phyloP scores from a whole-genome alignment of 2,888 invertebrate species.

The Mamestra brassicae region DNA sequence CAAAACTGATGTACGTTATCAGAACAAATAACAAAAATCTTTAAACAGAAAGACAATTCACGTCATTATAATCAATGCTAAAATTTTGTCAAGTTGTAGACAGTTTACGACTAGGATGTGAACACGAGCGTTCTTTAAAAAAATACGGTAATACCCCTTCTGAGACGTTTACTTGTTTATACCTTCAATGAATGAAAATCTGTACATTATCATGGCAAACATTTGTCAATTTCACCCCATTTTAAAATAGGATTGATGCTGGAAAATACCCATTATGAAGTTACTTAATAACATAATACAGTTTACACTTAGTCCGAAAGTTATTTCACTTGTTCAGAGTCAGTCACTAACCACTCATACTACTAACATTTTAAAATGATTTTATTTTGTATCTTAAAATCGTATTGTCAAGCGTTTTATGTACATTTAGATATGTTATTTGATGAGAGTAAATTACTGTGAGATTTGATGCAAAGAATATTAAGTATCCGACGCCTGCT shows the following conservation, averaged over 20 bases:
- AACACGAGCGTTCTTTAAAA: too few species aligned
- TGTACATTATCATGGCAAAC: slow-evolving; percentile 2
- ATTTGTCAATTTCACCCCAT: slow-evolving; percentile 40
- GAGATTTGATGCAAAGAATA: slow-evolving; percentile 71
- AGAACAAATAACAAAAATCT: neutral
- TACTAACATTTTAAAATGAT: slow-evolving; percentile 73
- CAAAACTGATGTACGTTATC: neutral
- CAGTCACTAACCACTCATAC: slow-evolving; percentile 68
- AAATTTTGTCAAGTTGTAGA: too few species aligned
- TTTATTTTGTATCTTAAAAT: slow-evolving; percentile 82
- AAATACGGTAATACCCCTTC: too few species aligned
- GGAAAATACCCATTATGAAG: slow-evolving; percentile 49
- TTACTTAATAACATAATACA: slow-evolving; percentile 38
- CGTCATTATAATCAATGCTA: too few species aligned
- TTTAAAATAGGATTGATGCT: slow-evolving; percentile 52
- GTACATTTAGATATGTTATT: slow-evolving; percentile 89
- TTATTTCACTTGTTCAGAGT: slow-evolving; percentile 60
- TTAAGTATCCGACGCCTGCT: slow-evolving; percentile 59
- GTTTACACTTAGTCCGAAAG: slow-evolving; percentile 50
- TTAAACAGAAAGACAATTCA: neutral
- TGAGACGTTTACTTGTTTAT: neutral
- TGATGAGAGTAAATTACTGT: slow-evolving; percentile 79
- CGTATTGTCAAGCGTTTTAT: slow-evolving; percentile 90
- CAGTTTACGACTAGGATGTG: too few species aligned
- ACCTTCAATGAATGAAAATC: neutral